Percentiles rank a stretch among this genome's conserved stretches.
phyloP scores from a whole-genome alignment of 2,113 vertebrate species.

The Eulacestoma nigropectus region DNA sequence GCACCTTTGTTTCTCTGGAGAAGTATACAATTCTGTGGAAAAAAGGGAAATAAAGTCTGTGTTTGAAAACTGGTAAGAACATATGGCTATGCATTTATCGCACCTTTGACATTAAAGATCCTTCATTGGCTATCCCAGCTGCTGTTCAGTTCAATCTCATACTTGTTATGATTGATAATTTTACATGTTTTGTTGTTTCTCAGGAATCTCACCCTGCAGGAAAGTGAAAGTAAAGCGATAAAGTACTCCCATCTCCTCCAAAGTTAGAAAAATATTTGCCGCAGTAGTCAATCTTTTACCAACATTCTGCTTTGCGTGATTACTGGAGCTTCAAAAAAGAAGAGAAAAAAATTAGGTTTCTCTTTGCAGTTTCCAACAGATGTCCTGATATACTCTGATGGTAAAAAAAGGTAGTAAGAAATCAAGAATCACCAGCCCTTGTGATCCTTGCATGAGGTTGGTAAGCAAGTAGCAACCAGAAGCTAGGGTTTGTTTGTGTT shows the following conservation, averaged over 20 bases:
- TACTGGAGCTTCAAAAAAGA: not conserved
- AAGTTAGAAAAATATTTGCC: not conserved
- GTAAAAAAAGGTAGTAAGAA: conserved; percentile 3
- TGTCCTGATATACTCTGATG: not conserved
- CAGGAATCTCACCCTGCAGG: not conserved
- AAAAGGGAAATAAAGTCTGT: not conserved
- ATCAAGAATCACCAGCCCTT: not conserved
- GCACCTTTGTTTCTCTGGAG: not conserved
- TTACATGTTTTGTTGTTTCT: not conserved
- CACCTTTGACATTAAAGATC: not conserved
- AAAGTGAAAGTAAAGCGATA: not conserved
- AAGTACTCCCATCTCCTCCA: not conserved
- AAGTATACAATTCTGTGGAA: not conserved
- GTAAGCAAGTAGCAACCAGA: not conserved
- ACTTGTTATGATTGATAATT: not conserved
- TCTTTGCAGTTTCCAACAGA: not conserved
- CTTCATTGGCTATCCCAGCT: not conserved
- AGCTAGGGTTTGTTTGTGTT: not conserved
- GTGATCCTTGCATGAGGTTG: not conserved
- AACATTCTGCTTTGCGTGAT: not conserved
- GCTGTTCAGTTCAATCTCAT: not conserved
- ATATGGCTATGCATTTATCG: not conserved
- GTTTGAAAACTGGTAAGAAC: not conserved
- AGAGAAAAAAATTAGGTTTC: not conserved
- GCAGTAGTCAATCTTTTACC: not conserved